Conservation (phyloP, 1,140 invertebrate genomes). For the Idris sp. region DNA sequence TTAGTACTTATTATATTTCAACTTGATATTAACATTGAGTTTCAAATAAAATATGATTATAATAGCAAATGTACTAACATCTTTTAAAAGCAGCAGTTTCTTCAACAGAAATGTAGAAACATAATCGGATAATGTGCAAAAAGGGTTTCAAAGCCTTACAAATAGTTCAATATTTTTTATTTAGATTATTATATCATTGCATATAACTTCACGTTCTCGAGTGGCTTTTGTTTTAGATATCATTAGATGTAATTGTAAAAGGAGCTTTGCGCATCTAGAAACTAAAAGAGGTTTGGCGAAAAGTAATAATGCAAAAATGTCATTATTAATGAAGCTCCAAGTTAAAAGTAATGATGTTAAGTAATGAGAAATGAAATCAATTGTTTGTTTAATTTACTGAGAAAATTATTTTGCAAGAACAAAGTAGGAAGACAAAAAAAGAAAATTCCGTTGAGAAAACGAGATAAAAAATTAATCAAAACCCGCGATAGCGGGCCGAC, state of each 20-base stretch:
- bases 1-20: no score
- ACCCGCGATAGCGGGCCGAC: no score
- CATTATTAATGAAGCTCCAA: conserved; percentile 12
- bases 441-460: no score
- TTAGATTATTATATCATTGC: conserved; percentile 23
- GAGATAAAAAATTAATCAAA: no score
- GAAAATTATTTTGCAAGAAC: no score
- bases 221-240: conserved; percentile 7
- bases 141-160: conserved; percentile 32
- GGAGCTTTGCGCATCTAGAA: conserved; percentile 8
- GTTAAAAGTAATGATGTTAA: no score
- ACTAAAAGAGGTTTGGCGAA: background rate
- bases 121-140: conserved; percentile 21
- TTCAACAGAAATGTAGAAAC: conserved; percentile 7
- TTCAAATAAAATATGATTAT: no score
- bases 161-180: conserved; percentile 29
- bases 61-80: no score
- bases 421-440: no score
- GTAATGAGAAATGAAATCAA: no score
- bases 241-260: conserved; percentile 8
- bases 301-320: conserved; percentile 1
- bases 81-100: background rate
- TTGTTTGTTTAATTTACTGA: no score
- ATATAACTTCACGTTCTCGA: conserved; percentile 1
- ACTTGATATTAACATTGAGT: no score